These are phyloP conservation scores for Neotoma lepida DNA, from an alignment of 2,113 vertebrate genomes.

Conservation along the genomic window DNA sequence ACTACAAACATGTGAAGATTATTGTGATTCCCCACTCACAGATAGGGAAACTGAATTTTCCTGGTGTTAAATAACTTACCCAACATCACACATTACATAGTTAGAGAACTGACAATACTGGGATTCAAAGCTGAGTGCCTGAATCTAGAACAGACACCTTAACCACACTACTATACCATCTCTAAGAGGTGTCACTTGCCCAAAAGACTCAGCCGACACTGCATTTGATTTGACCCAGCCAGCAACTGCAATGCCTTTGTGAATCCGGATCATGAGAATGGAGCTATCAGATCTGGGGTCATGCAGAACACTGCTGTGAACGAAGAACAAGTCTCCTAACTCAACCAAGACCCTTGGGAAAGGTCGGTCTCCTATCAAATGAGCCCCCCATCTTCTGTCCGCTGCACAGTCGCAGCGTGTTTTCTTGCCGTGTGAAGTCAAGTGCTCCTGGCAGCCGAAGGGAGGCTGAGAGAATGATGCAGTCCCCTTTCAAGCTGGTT, in stretches of 20 bases:
- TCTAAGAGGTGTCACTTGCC: neutral
- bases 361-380: neutral
- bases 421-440: slow-evolving; percentile 52
- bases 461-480: neutral
- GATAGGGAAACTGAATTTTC: neutral
- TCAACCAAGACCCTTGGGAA: neutral
- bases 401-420: neutral
- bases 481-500: slow-evolving; percentile 69
- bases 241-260: neutral
- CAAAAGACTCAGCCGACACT: neutral
- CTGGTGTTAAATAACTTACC: neutral
- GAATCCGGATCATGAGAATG: neutral
- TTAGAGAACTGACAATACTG: neutral
- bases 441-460: neutral
- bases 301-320: neutral
- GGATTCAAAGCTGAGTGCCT: neutral
- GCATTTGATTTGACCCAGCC: neutral
- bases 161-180: rapidly evolving
- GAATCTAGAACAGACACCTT: neutral
- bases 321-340: neutral
- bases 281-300: neutral
- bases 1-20: neutral
- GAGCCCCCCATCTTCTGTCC: neutral
- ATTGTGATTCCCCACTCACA: neutral
- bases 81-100: rapidly evolving